phyloP scores from a whole-genome alignment of 2,888 invertebrate species.

The Drosophila trichaetosa region DNA sequence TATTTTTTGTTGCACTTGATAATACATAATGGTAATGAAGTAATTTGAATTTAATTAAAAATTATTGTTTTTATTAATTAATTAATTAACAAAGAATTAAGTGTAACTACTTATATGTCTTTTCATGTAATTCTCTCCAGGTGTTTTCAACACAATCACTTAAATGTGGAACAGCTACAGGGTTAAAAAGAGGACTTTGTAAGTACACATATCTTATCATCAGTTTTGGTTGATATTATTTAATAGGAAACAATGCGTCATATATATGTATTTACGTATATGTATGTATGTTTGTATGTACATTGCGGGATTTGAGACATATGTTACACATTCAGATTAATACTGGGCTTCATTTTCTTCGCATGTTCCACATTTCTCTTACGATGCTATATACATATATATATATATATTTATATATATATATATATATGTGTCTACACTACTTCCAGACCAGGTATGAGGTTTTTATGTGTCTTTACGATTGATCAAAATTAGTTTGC shows the following conservation, averaged over 20 bases:
- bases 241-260: conserved; percentile 36
- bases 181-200: conserved; percentile 45
- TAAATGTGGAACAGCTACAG: conserved; percentile 67
- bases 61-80: conserved; percentile 45
- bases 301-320: conserved; percentile 26
- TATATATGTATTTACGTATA: conserved; percentile 5
- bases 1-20: conserved; percentile 34
- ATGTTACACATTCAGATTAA: conserved; percentile 41
- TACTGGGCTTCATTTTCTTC: conserved; percentile 55
- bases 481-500: conserved; percentile 32
- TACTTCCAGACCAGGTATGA: conserved; percentile 12
- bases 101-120: conserved; percentile 72
- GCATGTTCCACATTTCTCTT: conserved; percentile 58
- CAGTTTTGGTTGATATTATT: conserved; percentile 23
- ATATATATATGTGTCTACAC: not conserved
- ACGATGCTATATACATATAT: conserved; percentile 27
- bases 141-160: conserved; percentile 80
- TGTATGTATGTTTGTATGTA: conserved; percentile 12
- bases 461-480: conserved; percentile 27
- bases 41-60: conserved; percentile 45
- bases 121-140: conserved; percentile 74
- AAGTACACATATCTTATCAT: conserved; percentile 45
- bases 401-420: conserved; percentile 33
- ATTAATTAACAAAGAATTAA: conserved; percentile 55
- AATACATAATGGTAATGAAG: conserved; percentile 74